Conservation (phyloP, 2,797 vertebrate genomes). For the Sebastes dallii region DNA sequence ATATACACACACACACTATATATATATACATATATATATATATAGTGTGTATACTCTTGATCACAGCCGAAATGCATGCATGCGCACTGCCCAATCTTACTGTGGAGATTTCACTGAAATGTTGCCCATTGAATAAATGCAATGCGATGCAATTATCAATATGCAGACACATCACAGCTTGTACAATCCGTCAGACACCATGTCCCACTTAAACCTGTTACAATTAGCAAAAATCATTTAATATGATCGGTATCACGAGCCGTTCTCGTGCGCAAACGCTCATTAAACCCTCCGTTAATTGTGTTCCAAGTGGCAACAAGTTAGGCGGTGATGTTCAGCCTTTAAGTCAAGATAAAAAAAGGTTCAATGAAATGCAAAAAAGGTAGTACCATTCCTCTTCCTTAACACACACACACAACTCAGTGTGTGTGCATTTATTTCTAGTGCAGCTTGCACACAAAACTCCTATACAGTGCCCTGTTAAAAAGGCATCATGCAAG, state of each 20-base stretch:
- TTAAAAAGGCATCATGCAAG: not conserved
- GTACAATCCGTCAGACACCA: not conserved
- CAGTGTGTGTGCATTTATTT: not conserved
- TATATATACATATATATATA: not conserved
- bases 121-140: not conserved
- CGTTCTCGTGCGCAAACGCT: not conserved
- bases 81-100: not conserved
- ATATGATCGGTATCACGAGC: not conserved
- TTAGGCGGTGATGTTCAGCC: conserved; percentile 28
- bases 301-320: conserved; percentile 73
- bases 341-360: not conserved
- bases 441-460: not conserved
- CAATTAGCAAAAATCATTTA: not conserved
- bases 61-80: not conserved
- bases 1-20: not conserved
- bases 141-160: not conserved
- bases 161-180: not conserved
- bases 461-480: conserved; percentile 6
- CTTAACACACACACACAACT: not conserved
- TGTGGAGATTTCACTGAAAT: not conserved
- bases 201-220: not conserved
- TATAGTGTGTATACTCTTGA: not conserved
- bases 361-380: not conserved
- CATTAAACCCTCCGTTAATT: conserved; percentile 31
- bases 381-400: not conserved